Evolutionary conservation across 1,140 invertebrate species (phyloP), one percentile per base, ranked within the genome.

Genomic region (Pristionchus pacificus): DNA sequence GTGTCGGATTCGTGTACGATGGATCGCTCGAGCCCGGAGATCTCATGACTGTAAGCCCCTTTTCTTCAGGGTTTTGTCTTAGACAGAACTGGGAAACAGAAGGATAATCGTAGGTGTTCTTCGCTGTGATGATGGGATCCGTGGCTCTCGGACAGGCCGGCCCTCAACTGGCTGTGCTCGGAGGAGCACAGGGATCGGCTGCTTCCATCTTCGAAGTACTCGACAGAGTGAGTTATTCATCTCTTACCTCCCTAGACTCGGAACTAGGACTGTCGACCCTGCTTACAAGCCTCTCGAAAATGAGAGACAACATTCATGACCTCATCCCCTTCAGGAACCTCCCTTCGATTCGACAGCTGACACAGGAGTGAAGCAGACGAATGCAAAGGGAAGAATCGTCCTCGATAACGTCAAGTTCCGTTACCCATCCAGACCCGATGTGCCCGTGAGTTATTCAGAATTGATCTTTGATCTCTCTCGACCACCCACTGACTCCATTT

Each of bases 361-460:
- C 0, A 70, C 62, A 24, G 85, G 85, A n/a, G 55, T 65, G 6
- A 76, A 76, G 64, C 79, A 75, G 65, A 77, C 72, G 28, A 58
- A 68, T 24, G 69, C 81, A 49, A 77, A 58, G 15, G 85, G 86
- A 6, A 79, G 83, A 60, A 81, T 87, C 6, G 61, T 73, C n/a
- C 78, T 87, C 24, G 72, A 79, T 15, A 79, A 85, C 71, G 80
- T 87, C 6, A 66, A 83, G 33, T 87, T 87, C 70, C 62, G 27
- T 3, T 87, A 87, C 71, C 85, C 86, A 19, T 83, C 85, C 3
- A 72, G 86, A 66, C 76, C 80, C 30, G 84, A 84, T 71, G 81
- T 85, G 32, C 62, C 64, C 49, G 76, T 70, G 24, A 57, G n/a
- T n/a, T n/a, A n/a, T n/a, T n/a, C n/a, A n/a, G n/a, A n/a, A n/a